A percentile compares a stretch with the other conserved stretches of the same genome.
phyloP scores from a whole-genome alignment of 2,888 invertebrate species.

The Cremastinae sp. region DNA sequence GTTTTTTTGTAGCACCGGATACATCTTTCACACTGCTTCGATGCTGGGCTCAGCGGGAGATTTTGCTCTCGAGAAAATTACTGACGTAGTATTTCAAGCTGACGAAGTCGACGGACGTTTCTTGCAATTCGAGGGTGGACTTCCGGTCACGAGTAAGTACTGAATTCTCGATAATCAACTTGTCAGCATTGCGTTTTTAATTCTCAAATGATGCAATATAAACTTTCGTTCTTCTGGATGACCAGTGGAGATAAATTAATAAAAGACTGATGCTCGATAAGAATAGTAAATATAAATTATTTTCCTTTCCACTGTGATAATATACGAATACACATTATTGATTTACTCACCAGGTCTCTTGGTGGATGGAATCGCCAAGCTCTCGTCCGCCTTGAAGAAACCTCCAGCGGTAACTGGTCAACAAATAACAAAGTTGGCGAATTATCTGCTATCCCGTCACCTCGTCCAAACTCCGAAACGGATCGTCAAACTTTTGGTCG shows the following conservation, averaged over 20 bases:
- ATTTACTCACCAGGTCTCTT: constrained; percentile 83
- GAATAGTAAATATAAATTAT: not conserved
- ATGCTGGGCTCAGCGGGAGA: constrained; percentile 86
- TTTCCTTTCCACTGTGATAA: not conserved
- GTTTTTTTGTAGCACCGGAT: constrained; percentile 85
- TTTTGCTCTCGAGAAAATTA: constrained; percentile 88
- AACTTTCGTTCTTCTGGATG: constrained; percentile 72
- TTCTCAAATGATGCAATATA: constrained; percentile 63
- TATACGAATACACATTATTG: no score
- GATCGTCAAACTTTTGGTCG: constrained; percentile 90
- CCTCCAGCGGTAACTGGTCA: constrained; percentile 87
- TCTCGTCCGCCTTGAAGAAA: constrained; percentile 84
- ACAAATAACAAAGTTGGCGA: constrained; percentile 93
- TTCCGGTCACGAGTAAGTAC: constrained; percentile 86
- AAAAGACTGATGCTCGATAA: constrained; percentile 8
- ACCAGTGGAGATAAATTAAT: constrained; percentile 63
- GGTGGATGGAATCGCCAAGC: constrained; percentile 84
- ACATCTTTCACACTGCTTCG: constrained; percentile 91
- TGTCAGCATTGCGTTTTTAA: not conserved
- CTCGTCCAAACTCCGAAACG: constrained; percentile 94
- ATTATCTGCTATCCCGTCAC: constrained; percentile 93
- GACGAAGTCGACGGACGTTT: constrained; percentile 95
- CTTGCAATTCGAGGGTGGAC: constrained; percentile 95
- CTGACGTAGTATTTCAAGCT: constrained; percentile 96
- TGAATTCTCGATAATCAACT: constrained; percentile 5